phyloP scores from a whole-genome alignment of 2,797 vertebrate genomes.

The Falco berigora region DNA sequence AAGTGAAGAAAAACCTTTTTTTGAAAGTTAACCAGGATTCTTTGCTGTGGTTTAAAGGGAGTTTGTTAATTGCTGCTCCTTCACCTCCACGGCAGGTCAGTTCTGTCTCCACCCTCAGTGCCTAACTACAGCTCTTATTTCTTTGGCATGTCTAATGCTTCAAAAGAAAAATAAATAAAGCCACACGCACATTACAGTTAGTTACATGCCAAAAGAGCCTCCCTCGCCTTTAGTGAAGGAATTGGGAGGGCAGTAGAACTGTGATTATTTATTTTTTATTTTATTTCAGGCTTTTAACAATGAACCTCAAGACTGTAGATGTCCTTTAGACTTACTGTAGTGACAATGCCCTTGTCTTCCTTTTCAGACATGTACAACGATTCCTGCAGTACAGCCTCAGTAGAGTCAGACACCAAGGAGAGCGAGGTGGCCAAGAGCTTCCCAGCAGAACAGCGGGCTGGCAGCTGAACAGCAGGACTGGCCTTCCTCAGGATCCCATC shows the following conservation, averaged over 20 bases:
- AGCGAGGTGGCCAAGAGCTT: conserved; percentile 61
- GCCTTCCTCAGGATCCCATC: conserved; percentile 46
- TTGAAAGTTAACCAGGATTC: not conserved
- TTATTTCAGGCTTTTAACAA: not conserved
- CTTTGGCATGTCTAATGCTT: not conserved
- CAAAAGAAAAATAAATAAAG: not conserved
- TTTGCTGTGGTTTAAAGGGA: not conserved
- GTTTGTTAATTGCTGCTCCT: not conserved
- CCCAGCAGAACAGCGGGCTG: conserved; percentile 75
- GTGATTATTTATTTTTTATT: not conserved
- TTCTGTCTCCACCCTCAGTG: not conserved
- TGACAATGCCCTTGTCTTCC: conserved; percentile 18
- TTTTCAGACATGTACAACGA: conserved; percentile 82
- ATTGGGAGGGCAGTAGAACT: not conserved
- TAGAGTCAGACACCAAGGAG: conserved; percentile 74
- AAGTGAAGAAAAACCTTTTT: not conserved
- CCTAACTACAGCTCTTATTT: not conserved
- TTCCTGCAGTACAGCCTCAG: conserved; percentile 75
- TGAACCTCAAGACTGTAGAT: not conserved
- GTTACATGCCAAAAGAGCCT: not conserved
- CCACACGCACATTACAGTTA: not conserved
- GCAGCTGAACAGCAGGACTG: conserved; percentile 63
- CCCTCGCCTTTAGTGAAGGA: not conserved
- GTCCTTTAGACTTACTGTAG: not conserved
- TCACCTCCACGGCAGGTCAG: not conserved